These are phyloP conservation scores for Montifringilla adamsi DNA, from an alignment of 2,113 vertebrate genomes.

Conservation along the genomic window DNA sequence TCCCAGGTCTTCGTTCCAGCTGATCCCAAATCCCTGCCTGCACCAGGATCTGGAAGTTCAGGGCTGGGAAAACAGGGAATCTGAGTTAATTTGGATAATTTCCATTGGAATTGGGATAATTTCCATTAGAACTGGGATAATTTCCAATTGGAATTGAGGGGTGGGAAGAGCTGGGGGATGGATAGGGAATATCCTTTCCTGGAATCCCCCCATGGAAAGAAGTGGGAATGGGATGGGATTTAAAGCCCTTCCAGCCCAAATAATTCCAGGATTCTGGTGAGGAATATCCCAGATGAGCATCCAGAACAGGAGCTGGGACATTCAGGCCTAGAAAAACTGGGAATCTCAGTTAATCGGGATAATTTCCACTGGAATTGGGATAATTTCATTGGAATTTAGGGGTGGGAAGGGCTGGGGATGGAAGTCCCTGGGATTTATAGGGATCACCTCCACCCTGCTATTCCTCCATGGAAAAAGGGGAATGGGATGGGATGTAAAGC, in stretches of 20 bases:
- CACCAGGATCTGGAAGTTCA: background rate
- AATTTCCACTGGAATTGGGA: background rate
- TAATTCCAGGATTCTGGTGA: background rate
- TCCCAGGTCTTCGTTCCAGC: no score
- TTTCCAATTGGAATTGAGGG: no score
- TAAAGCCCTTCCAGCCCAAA: background rate
- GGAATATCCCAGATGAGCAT: background rate
- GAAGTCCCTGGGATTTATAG: no score
- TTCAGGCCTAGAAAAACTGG: background rate
- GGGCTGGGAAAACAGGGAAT: background rate
- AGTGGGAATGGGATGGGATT: background rate
- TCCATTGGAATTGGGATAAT: no score
- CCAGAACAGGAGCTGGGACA: background rate
- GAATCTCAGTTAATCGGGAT: background rate
- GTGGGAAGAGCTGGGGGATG: no score
- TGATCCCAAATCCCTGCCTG: background rate
- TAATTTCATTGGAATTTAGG: no score
- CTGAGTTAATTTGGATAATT: background rate
- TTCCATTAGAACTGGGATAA: no score
- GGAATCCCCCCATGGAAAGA: background rate
- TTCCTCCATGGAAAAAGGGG: no score
- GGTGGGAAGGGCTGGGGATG: no score
- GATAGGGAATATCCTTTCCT: no score
- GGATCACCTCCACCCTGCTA: no score
- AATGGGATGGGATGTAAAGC: no score